These are phyloP conservation scores for Ypsolopha sequella DNA, from an alignment of 2,888 invertebrate species.

Conservation along the genomic window DNA sequence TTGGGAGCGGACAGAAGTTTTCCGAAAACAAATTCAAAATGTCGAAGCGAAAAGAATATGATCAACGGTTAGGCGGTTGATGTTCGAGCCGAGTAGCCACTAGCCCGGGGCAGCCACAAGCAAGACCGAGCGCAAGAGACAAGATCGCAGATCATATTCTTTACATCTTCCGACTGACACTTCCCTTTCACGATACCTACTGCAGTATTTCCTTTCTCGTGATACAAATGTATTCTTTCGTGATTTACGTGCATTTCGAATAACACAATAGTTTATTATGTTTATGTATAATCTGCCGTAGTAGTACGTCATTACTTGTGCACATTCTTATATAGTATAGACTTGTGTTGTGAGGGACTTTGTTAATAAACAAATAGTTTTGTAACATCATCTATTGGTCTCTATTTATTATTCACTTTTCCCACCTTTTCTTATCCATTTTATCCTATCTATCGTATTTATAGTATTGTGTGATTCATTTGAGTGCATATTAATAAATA, in stretches of 20 bases:
- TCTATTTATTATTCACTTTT: slow-evolving; percentile 39
- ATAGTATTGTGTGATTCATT: neutral
- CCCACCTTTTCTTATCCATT: slow-evolving; percentile 40
- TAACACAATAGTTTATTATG: neutral
- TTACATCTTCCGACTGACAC: slow-evolving; percentile 23
- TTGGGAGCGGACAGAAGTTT: slow-evolving; percentile 40
- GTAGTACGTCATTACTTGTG: slow-evolving; percentile 22
- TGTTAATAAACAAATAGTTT: slow-evolving; percentile 63
- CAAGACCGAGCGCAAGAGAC: slow-evolving; percentile 25
- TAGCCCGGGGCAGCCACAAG: neutral
- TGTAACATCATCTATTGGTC: slow-evolving; percentile 47
- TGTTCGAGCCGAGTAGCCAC: too few relatives aligned
- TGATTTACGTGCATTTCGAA: slow-evolving; percentile 44
- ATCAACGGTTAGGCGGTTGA: too few relatives aligned
- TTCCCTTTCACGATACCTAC: slow-evolving; percentile 10
- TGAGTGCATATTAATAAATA: too few relatives aligned
- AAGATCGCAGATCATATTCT: slow-evolving; percentile 54
- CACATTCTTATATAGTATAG: slow-evolving; percentile 50
- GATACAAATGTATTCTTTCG: slow-evolving; percentile 19
- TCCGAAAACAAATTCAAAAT: slow-evolving; percentile 22
- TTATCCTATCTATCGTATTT: slow-evolving; percentile 14
- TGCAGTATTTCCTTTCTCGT: slow-evolving; percentile 9
- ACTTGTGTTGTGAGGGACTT: slow-evolving; percentile 51
- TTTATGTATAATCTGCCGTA: too few relatives aligned
- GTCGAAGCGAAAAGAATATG: slow-evolving; percentile 65